Evolutionary conservation across 1,140 invertebrate species (phyloP), one percentile per base, ranked within the genome.

Genomic region (Paraescarpia echinospica): DNA sequence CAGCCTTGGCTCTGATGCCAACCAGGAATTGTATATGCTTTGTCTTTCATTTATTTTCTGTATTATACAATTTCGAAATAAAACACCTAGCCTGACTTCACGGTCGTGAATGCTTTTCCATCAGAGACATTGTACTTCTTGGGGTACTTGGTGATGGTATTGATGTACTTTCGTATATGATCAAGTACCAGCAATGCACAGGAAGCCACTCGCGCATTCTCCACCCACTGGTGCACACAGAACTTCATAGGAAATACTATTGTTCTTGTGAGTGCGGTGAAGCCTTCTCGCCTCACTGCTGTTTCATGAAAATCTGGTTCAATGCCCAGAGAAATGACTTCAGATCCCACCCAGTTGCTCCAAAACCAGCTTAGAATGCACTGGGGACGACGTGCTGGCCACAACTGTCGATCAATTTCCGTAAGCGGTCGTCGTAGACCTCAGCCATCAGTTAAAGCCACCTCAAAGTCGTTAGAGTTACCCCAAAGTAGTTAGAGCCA

Each of bases 291-390:
- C 12, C 94, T 48, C 41, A 93, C 93, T 33, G 93, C 89, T 8
- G 93, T 92, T 77, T 94, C 77, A 35, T 94, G 92, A 94, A 94
- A 22, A 94, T 92, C 34, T 91, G 89, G 77, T 93, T 94, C 35
- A 94, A 22, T 33, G 59, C 48, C 22, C 18, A 22, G 1, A 94
- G 91, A 12, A 94, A 48, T 34, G 91, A 22, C 33, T 22, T 89
- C 5, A 94, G 35, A 33, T 91, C 89, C 92, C 92, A 93, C n/a
- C n/a, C n/a, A n/a, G n/a, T n/a, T n/a, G n/a, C n/a, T n/a, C n/a
- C n/a, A n/a, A n/a, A n/a, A n/a, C n/a, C n/a, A n/a, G n/a, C n/a
- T n/a, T n/a, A n/a, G n/a, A n/a, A n/a, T n/a, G n/a, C n/a, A n/a
- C n/a, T n/a, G n/a, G n/a, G n/a, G n/a, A n/a, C n/a, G n/a, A n/a